Percentiles rank a stretch among this genome's conserved stretches.
phyloP scores from a whole-genome alignment of 1,140 invertebrate genomes.

The Hycleus cichorii region DNA sequence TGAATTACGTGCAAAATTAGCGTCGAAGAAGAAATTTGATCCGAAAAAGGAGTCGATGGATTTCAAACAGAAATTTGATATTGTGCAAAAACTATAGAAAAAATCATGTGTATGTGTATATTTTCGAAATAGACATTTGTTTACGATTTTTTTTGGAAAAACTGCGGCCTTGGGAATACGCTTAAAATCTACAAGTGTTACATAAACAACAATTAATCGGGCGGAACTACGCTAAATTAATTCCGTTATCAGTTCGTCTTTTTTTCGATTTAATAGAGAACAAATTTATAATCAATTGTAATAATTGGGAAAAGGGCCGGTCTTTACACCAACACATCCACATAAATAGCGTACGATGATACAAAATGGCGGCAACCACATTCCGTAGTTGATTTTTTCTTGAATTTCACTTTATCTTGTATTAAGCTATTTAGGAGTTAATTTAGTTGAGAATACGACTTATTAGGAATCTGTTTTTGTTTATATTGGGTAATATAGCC shows the following conservation, averaged over 20 bases:
- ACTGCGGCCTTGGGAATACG: constrained; percentile 16
- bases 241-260: too few relatives aligned
- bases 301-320: too few relatives aligned
- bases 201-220: constrained; percentile 15
- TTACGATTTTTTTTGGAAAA: constrained; percentile 1
- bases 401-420: too few relatives aligned
- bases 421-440: too few relatives aligned
- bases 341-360: too few relatives aligned
- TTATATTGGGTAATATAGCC: not conserved
- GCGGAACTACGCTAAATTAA: constrained; percentile 3
- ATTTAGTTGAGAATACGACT: constrained; percentile 10
- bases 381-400: too few relatives aligned
- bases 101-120: not conserved
- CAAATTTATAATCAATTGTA: too few relatives aligned
- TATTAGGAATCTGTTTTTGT: constrained; percentile 8
- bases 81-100: constrained; percentile 76
- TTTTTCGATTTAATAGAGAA: too few relatives aligned
- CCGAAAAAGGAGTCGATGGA: constrained; percentile 83
- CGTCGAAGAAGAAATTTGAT: constrained; percentile 77
- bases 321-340: too few relatives aligned
- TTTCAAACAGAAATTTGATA: constrained; percentile 86
- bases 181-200: constrained; percentile 15
- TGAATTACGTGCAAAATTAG: constrained; percentile 76
- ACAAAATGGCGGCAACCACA: too few relatives aligned
- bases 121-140: not conserved